phyloP scores from a whole-genome alignment of 2,888 invertebrate genomes.

The Oegoconia quadripuncta region DNA sequence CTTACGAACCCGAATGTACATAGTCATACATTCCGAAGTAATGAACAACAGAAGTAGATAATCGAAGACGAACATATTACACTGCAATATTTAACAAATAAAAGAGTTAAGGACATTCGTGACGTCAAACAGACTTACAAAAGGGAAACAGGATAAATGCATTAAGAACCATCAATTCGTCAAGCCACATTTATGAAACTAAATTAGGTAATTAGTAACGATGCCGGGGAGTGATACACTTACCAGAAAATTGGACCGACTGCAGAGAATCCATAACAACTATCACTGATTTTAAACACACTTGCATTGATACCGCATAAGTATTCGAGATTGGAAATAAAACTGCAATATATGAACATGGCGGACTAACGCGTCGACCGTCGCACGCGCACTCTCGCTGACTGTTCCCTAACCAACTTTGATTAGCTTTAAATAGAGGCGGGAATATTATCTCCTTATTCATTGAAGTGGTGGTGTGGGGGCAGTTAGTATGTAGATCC shows the following conservation, averaged over 20 bases:
- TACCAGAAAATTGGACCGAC: slow-evolving; percentile 18
- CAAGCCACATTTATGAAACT: too few species aligned
- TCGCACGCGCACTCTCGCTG: slow-evolving; percentile 65
- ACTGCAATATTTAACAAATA: too few species aligned
- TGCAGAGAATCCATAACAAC: slow-evolving; percentile 54
- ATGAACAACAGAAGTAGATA: too few species aligned
- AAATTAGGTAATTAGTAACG: too few species aligned
- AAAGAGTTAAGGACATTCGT: too few species aligned
- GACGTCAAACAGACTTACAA: too few species aligned
- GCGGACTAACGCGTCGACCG: slow-evolving; percentile 43
- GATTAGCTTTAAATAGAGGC: slow-evolving; percentile 83
- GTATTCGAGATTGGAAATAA: slow-evolving; percentile 49
- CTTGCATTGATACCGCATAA: slow-evolving; percentile 53
- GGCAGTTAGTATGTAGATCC: slow-evolving; percentile 55
- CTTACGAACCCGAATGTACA: too few species aligned
- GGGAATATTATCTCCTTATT: slow-evolving; percentile 80
- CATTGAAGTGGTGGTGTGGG: slow-evolving; percentile 68
- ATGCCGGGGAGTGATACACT: too few species aligned
- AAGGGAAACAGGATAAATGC: too few species aligned
- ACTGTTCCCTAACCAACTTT: slow-evolving; percentile 81
- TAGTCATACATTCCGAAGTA: too few species aligned
- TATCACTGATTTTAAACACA: slow-evolving; percentile 64
- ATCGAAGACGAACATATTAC: too few species aligned
- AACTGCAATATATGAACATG: slow-evolving; percentile 52
- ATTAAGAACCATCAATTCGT: too few species aligned